phyloP scores from a whole-genome alignment of 2,113 vertebrate species.

The Syngnathus typhle region DNA sequence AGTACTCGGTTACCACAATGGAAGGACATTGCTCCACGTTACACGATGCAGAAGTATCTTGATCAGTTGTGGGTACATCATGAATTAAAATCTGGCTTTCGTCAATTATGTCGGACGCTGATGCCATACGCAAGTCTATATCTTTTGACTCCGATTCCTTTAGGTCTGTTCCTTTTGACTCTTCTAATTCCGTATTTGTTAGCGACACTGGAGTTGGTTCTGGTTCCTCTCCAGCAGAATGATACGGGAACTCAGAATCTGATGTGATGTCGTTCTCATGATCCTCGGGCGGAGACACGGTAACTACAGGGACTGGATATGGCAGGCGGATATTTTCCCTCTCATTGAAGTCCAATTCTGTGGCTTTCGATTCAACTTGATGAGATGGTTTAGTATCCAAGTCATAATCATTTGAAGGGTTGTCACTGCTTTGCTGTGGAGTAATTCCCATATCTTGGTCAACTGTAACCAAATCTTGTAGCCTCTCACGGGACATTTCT shows the following conservation, averaged over 20 bases:
- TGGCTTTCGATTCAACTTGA: conserved; percentile 26
- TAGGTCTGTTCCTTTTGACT: conserved; percentile 34
- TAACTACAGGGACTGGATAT: conserved; percentile 61
- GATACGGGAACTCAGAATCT: conserved; percentile 41
- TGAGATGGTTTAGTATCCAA: conserved; percentile 33
- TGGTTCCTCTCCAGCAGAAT: conserved; percentile 12
- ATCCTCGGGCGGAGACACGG: conserved; percentile 62
- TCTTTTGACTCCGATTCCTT: conserved; percentile 24
- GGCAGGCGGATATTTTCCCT: conserved; percentile 40
- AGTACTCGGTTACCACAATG: conserved; percentile 61
- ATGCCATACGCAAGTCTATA: neutral
- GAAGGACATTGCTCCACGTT: conserved; percentile 41
- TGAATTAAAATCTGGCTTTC: conserved; percentile 14
- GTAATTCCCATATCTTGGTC: conserved; percentile 23
- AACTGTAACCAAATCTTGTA: conserved; percentile 20
- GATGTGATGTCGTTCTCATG: conserved; percentile 33
- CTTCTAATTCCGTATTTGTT: conserved; percentile 31
- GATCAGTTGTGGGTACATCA: conserved; percentile 11
- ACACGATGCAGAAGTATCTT: conserved; percentile 6
- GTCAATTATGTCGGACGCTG: conserved; percentile 28
- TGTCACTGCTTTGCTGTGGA: conserved; percentile 21
- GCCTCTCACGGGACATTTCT: conserved; percentile 16
- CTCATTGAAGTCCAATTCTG: conserved; percentile 42
- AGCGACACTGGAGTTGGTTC: conserved; percentile 17
- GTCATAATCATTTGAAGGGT: conserved; percentile 16